Conservation (phyloP, 2,113 vertebrate species). For the Mirounga angustirostris region DNA sequence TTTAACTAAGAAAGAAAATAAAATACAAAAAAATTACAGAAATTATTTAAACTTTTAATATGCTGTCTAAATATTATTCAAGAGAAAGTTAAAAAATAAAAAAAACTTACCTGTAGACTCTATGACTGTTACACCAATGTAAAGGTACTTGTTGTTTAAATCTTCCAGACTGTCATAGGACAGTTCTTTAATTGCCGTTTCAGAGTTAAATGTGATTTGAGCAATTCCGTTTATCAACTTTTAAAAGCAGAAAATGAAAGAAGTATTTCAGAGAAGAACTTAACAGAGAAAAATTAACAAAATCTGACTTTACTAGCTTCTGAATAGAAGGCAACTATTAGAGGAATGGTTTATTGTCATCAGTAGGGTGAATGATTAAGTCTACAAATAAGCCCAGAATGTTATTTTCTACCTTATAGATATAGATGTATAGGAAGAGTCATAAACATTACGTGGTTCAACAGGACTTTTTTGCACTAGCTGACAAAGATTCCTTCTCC, state of each 20-base stretch:
- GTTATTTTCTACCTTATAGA: background rate
- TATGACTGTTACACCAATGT: slow-evolving; percentile 86
- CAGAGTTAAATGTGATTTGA: slow-evolving; percentile 84
- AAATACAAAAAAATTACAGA: background rate
- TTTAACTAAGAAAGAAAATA: background rate
- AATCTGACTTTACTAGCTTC: background rate
- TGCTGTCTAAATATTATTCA: background rate
- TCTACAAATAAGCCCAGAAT: background rate
- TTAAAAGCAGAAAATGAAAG: slow-evolving; percentile 53
- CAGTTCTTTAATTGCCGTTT: slow-evolving; percentile 82
- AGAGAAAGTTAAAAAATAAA: background rate
- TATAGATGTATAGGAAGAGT: background rate
- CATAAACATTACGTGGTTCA: background rate
- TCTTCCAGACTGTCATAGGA: slow-evolving; percentile 84
- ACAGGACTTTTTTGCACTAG: background rate
- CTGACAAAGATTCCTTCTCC: background rate
- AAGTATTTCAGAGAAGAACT: slow-evolving; percentile 48
- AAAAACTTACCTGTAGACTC: slow-evolving; percentile 85
- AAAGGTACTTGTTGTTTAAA: slow-evolving; percentile 85
- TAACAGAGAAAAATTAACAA: background rate
- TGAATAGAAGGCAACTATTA: background rate
- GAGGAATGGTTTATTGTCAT: background rate
- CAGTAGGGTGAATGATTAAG: background rate
- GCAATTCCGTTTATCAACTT: slow-evolving; percentile 87
- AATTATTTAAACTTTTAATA: background rate